Evolutionary conservation across 2,888 invertebrate species (phyloP).

Genomic region (Beris morrisii): DNA sequence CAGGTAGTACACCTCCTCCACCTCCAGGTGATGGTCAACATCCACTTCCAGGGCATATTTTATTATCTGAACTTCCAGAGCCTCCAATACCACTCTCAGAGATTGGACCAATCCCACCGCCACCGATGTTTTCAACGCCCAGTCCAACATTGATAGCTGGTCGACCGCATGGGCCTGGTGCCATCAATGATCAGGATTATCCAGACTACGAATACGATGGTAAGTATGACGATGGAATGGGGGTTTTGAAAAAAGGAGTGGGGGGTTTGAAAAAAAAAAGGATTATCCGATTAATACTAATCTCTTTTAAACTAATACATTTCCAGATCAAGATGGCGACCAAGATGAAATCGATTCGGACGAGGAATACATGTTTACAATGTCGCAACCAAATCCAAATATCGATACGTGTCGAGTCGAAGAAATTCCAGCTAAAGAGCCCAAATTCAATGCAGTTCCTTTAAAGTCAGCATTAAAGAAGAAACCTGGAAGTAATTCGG

Average conservation of each 20-base stretch:
- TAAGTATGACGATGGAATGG: conserved; percentile 48
- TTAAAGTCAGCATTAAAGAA: conserved; percentile 92
- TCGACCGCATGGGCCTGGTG: conserved; percentile 58
- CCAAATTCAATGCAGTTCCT: conserved; percentile 87
- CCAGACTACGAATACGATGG: conserved; percentile 69
- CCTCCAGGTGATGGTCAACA: conserved; percentile 50
- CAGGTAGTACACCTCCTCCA: conserved; percentile 55
- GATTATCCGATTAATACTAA: too few relatives aligned
- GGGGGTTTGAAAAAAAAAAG: neutral
- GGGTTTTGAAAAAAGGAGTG: neutral
- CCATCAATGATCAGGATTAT: conserved; percentile 54
- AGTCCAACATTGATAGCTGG: conserved; percentile 69
- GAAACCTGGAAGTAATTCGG: conserved; percentile 63
- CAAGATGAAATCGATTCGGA: conserved; percentile 69
- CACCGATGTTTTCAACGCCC: conserved; percentile 93
- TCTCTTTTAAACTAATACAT: neutral
- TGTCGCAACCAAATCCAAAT: conserved; percentile 65
- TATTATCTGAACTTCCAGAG: conserved; percentile 86
- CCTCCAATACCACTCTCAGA: conserved; percentile 90
- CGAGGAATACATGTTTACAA: conserved; percentile 64
- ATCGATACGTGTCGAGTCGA: conserved; percentile 84
- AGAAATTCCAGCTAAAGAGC: conserved; percentile 92
- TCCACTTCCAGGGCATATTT: conserved; percentile 61
- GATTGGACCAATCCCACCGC: conserved; percentile 91
- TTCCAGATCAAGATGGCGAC: conserved; percentile 58